These are phyloP conservation scores for Anabacerthia variegaticeps DNA, from an alignment of 2,797 vertebrate genomes.

Conservation along the genomic window DNA sequence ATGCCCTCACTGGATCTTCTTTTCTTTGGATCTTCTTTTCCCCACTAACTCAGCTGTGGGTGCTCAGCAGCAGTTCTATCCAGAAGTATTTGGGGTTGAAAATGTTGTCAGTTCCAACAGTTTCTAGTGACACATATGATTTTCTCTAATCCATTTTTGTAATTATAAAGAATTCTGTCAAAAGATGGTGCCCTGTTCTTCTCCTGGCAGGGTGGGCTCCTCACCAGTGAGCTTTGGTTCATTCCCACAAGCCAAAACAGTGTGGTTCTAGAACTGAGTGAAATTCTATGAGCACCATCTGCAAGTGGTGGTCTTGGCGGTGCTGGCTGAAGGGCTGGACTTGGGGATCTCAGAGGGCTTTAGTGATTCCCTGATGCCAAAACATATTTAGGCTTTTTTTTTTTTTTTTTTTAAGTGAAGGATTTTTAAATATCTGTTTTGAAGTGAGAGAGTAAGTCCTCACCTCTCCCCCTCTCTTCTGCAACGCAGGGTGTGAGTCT, in stretches of 20 bases:
- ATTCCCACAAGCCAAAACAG: not conserved
- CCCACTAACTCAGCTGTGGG: not conserved
- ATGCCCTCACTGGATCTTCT: too few species aligned
- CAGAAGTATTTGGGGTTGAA: not conserved
- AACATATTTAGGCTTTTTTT: not conserved
- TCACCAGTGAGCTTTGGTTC: not conserved
- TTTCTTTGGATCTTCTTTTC: not conserved
- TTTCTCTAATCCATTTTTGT: not conserved
- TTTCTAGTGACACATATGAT: not conserved
- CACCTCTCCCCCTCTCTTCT: not conserved
- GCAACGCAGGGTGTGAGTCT: not conserved
- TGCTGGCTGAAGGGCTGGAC: not conserved
- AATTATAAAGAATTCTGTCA: not conserved
- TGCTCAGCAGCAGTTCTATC: not conserved
- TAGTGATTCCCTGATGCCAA: not conserved
- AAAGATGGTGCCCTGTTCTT: not conserved
- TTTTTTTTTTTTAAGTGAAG: not conserved
- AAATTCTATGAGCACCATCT: not conserved
- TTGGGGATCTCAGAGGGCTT: not conserved
- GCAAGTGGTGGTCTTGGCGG: not conserved
- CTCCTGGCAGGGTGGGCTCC: not conserved
- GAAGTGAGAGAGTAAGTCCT: not conserved
- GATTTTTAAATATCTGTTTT: not conserved
- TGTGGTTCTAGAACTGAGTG: not conserved
- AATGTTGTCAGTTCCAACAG: not conserved